These are phyloP conservation scores for Zaprionus gabonicus DNA, from an alignment of 1,140 invertebrate genomes.

Conservation along the genomic window DNA sequence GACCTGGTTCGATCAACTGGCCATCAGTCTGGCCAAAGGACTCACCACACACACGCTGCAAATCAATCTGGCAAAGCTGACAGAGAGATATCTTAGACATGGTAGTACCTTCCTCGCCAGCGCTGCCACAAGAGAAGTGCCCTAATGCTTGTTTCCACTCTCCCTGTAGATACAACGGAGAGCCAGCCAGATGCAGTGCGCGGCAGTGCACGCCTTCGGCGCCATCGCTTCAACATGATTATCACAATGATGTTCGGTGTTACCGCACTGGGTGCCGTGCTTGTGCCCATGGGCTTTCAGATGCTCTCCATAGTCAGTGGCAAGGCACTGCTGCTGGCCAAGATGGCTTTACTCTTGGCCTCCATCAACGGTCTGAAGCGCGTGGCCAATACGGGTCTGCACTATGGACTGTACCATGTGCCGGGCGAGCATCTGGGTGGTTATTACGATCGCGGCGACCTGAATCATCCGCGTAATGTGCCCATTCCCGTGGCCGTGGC, in stretches of 20 bases:
- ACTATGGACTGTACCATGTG: slow-evolving; percentile 82
- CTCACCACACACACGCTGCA: slow-evolving; percentile 86
- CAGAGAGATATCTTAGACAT: slow-evolving; percentile 66
- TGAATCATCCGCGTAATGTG: slow-evolving; percentile 77
- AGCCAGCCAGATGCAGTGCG: slow-evolving; percentile 10
- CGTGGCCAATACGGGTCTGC: slow-evolving; percentile 84
- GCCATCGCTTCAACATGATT: slow-evolving; percentile 87
- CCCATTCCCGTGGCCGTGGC: slow-evolving; percentile 65
- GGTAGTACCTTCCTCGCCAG: slow-evolving; percentile 27
- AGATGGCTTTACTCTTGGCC: slow-evolving; percentile 90
- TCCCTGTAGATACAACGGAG: slow-evolving; percentile 12
- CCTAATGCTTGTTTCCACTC: background rate
- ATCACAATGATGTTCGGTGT: slow-evolving; percentile 90
- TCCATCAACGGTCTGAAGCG: slow-evolving; percentile 91
- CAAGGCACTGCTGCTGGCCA: slow-evolving; percentile 90
- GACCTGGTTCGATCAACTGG: slow-evolving; percentile 74
- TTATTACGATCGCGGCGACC: slow-evolving; percentile 79
- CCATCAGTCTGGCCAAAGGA: slow-evolving; percentile 85
- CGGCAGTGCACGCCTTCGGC: slow-evolving; percentile 83
- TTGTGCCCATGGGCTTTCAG: slow-evolving; percentile 91
- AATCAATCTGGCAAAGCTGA: slow-evolving; percentile 85
- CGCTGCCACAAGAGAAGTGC: background rate
- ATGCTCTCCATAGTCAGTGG: slow-evolving; percentile 91
- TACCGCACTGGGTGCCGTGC: slow-evolving; percentile 88
- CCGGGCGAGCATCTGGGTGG: slow-evolving; percentile 72